phyloP scores from a whole-genome alignment of 2,888 invertebrate species.

The Drosophila villosipedis region DNA sequence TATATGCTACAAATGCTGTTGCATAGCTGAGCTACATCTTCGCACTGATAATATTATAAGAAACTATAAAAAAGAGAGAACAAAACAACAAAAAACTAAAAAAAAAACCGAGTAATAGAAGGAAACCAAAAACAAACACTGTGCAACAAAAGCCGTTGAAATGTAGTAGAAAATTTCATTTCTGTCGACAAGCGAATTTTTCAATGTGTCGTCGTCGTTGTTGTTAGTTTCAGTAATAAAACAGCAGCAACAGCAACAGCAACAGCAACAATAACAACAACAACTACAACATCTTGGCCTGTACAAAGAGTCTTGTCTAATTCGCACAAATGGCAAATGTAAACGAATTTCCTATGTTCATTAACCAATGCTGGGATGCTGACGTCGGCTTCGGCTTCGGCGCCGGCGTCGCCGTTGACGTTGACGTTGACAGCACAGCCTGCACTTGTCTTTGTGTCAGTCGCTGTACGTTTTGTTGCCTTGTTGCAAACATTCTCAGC shows the following conservation, averaged over 20 bases:
- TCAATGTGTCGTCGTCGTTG: slow-evolving; percentile 51
- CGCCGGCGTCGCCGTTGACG: slow-evolving; percentile 10
- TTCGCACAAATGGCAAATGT: slow-evolving; percentile 78
- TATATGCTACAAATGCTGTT: not conserved
- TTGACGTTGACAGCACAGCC: slow-evolving; percentile 33
- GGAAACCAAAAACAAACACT: slow-evolving; percentile 44
- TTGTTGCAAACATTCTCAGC: slow-evolving; percentile 36
- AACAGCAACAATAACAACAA: slow-evolving; percentile 11
- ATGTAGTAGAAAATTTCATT: slow-evolving; percentile 64
- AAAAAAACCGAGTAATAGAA: slow-evolving; percentile 6
- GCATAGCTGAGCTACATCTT: slow-evolving; percentile 10
- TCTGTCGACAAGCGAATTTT: slow-evolving; percentile 67
- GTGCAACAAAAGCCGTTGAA: slow-evolving; percentile 66
- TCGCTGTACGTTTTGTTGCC: slow-evolving; percentile 38
- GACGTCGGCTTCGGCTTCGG: not conserved
- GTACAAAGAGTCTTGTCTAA: slow-evolving; percentile 62
- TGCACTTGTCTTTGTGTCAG: slow-evolving; percentile 55
- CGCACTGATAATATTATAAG: slow-evolving; percentile 20
- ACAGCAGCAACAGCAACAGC: slow-evolving; percentile 43
- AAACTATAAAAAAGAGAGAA: slow-evolving; percentile 29
- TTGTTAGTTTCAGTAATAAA: slow-evolving; percentile 56
- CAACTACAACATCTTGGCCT: slow-evolving; percentile 34
- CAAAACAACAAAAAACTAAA: not conserved
- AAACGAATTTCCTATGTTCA: slow-evolving; percentile 77
- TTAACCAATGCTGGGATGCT: slow-evolving; percentile 50